Percentiles rank a stretch among this genome's conserved stretches.
Evolutionary conservation across 2,113 vertebrate genomes (phyloP).

Genomic region (Oreocharis arfaki): DNA sequence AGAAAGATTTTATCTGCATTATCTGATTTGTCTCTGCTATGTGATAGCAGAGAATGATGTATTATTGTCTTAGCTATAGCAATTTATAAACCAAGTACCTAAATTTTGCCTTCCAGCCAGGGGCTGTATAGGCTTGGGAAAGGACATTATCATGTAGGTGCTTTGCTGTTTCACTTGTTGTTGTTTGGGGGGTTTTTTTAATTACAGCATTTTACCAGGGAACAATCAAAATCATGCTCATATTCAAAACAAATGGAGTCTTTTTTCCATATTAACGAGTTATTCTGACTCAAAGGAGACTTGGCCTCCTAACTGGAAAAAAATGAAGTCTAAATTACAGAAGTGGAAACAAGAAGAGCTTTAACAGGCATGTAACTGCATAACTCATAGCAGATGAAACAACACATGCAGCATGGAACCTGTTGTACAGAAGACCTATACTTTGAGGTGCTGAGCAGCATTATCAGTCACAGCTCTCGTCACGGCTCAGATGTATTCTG

Average conservation of each 20-base stretch:
- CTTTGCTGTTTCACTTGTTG: neutral
- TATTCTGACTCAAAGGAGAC: neutral
- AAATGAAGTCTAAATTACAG: neutral
- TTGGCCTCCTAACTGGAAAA: neutral
- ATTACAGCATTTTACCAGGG: neutral
- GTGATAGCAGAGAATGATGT: neutral
- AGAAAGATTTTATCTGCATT: slow-evolving; percentile 23
- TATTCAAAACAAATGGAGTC: neutral
- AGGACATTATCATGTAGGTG: neutral
- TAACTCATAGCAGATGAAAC: neutral
- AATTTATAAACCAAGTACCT: slow-evolving; percentile 12
- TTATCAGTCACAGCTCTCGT: neutral
- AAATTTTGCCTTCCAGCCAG: neutral
- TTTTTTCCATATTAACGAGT: neutral
- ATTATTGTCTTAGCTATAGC: slow-evolving; percentile 1
- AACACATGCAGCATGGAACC: neutral
- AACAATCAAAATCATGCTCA: neutral
- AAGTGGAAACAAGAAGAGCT: neutral
- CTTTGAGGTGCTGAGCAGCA: neutral
- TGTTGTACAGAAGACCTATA: neutral
- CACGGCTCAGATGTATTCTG: neutral
- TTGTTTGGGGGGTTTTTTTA: neutral
- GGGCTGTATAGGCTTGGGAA: neutral
- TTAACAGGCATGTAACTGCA: neutral
- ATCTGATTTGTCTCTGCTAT: slow-evolving; percentile 13